Evolutionary conservation across 2,888 invertebrate species (phyloP).

Genomic region (Drosophila ochracea): DNA sequence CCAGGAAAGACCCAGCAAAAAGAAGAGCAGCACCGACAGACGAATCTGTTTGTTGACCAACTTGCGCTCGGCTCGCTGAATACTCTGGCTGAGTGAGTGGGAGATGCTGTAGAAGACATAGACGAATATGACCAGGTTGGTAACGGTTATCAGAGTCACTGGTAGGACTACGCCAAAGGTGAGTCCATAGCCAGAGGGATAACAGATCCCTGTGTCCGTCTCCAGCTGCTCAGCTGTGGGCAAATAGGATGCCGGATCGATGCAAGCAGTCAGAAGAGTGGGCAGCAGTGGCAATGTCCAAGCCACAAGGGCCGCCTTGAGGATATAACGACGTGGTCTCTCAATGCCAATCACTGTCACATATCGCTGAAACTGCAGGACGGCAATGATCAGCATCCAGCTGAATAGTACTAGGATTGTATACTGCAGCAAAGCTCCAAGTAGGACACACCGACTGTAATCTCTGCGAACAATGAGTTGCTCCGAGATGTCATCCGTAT

Average conservation of each 20-base stretch:
- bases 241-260: conserved; percentile 86
- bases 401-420: conserved; percentile 89
- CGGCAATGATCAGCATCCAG: conserved; percentile 91
- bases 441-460: conserved; percentile 86
- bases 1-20: conserved; percentile 88
- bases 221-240: conserved; percentile 68
- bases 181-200: conserved; percentile 86
- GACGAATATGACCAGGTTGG: conserved; percentile 87
- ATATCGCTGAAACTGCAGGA: conserved; percentile 89
- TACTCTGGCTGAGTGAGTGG: conserved; percentile 84
- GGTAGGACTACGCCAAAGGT: conserved; percentile 87
- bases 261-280: conserved; percentile 85
- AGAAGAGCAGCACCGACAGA: conserved; percentile 87
- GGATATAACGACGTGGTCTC: conserved; percentile 87
- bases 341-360: conserved; percentile 88
- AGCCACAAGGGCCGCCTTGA: conserved; percentile 88
- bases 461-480: conserved; percentile 49
- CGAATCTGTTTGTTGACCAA: conserved; percentile 86
- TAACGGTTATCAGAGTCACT: conserved; percentile 86
- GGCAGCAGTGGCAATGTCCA: conserved; percentile 88
- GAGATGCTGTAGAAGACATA: conserved; percentile 83
- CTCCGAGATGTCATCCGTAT: conserved; percentile 70
- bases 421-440: conserved; percentile 89
- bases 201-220: conserved; percentile 85
- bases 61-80: conserved; percentile 72